Percentiles rank a stretch among this genome's conserved stretches.
Conservation (phyloP, 2,888 invertebrate species). For the Aromia moschata region DNA sequence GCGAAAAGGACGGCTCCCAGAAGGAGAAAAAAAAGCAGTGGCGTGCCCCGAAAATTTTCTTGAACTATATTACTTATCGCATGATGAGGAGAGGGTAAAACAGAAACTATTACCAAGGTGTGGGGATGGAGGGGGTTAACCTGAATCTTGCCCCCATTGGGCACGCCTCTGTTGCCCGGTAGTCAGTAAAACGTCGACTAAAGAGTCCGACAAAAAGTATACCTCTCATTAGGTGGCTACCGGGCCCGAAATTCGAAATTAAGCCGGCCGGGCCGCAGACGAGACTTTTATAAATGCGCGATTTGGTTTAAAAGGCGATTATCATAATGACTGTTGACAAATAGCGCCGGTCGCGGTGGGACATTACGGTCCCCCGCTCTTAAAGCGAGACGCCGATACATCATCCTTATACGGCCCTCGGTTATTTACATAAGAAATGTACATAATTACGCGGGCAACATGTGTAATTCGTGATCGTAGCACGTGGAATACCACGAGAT, state of each 20-base stretch:
- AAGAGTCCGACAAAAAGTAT: not conserved
- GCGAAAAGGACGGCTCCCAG: no score
- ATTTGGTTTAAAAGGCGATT: conserved; percentile 37
- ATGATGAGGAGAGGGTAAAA: no score
- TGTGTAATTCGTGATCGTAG: conserved; percentile 37
- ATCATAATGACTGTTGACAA: conserved; percentile 43
- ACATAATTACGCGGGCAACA: conserved; percentile 41
- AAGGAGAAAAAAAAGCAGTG: no score
- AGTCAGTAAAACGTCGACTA: no score
- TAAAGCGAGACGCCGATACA: conserved; percentile 33
- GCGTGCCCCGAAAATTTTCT: no score
- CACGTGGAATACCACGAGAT: conserved; percentile 32
- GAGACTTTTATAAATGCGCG: conserved; percentile 35
- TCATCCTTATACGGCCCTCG: conserved; percentile 36
- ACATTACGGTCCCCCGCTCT: conserved; percentile 24
- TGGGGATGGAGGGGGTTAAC: no score
- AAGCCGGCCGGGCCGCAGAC: conserved; percentile 20
- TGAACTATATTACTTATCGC: no score
- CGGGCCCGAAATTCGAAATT: conserved; percentile 13
- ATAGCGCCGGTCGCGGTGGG: conserved; percentile 37
- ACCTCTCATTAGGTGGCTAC: conserved; percentile 8
- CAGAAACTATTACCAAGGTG: no score
- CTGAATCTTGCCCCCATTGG: no score
- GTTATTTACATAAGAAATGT: conserved; percentile 44
- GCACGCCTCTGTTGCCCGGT: no score